Evolutionary conservation across 2,888 invertebrate species (phyloP).

Genomic region (Melinaea menophilus): DNA sequence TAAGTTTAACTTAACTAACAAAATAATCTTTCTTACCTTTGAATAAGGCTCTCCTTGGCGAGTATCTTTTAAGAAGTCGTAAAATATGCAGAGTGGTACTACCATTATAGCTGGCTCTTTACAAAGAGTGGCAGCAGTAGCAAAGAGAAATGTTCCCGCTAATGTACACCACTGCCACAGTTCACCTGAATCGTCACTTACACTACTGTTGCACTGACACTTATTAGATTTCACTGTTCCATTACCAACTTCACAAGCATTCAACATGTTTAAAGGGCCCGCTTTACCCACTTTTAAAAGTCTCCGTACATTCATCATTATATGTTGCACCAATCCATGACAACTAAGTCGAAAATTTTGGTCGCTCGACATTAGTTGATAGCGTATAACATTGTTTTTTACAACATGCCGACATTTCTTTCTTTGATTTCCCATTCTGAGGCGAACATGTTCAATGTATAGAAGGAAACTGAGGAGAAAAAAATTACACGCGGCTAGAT

Average conservation of each 20-base stretch:
- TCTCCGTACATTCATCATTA: slow-evolving; percentile 66
- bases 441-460: slow-evolving; percentile 87
- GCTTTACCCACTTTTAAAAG: slow-evolving; percentile 62
- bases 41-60: slow-evolving; percentile 70
- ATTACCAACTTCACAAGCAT: slow-evolving; percentile 56
- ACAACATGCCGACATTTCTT: slow-evolving; percentile 58
- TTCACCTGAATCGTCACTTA: slow-evolving; percentile 66
- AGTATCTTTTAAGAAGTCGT: slow-evolving; percentile 84
- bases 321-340: slow-evolving; percentile 65
- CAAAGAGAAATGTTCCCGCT: slow-evolving; percentile 79
- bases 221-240: slow-evolving; percentile 55
- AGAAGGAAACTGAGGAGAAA: slow-evolving; percentile 92
- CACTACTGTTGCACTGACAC: slow-evolving; percentile 66
- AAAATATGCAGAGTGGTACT: slow-evolving; percentile 91
- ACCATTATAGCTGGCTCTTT: slow-evolving; percentile 98
- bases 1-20: slow-evolving; percentile 13
- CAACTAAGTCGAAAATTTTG: slow-evolving; percentile 66
- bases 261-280: slow-evolving; percentile 61
- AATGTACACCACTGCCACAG: slow-evolving; percentile 78
- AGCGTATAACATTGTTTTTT: slow-evolving; percentile 51
- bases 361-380: slow-evolving; percentile 49
- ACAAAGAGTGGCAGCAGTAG: slow-evolving; percentile 91
- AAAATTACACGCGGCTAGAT: slow-evolving; percentile 93
- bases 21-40: slow-evolving; percentile 68
- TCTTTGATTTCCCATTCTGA: slow-evolving; percentile 73